A percentile compares a stretch with the other conserved stretches of the same genome.
Conservation (phyloP, 2,113 vertebrate species). For the Dipodomys stephensi region DNA sequence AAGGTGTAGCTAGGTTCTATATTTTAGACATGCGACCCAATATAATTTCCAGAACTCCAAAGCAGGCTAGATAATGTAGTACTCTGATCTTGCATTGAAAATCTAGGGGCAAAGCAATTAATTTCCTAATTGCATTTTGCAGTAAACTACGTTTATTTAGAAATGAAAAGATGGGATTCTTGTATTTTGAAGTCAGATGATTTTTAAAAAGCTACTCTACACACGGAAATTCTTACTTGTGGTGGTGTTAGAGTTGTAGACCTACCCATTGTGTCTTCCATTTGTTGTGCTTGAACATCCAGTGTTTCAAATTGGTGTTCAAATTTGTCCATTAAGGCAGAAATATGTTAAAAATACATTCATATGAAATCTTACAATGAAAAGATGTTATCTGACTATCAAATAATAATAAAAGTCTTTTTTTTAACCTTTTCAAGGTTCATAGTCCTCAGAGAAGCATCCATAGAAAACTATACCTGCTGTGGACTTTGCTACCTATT, state of each 20-base stretch:
- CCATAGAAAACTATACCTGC: conserved; percentile 95
- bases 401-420: background rate
- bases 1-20: background rate
- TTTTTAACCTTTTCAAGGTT: conserved; percentile 95
- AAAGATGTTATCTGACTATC: background rate
- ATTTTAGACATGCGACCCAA: background rate
- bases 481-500: conserved; percentile 96
- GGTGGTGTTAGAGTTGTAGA: conserved; percentile 95
- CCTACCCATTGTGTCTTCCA: conserved; percentile 98
- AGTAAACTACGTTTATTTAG: background rate
- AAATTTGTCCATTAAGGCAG: conserved; percentile 96
- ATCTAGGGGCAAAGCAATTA: background rate
- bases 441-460: conserved; percentile 93
- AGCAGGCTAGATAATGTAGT: background rate
- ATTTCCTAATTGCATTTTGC: background rate
- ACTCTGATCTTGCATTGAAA: background rate
- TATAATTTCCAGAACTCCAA: conserved; percentile 38
- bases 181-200: conserved; percentile 8
- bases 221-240: conserved; percentile 86
- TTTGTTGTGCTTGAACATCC: conserved; percentile 96
- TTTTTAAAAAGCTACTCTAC: background rate
- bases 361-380: conserved; percentile 20
- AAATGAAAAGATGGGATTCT: conserved; percentile 27
- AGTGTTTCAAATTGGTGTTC: conserved; percentile 97
- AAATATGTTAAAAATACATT: conserved; percentile 88